Percentiles rank a stretch among this genome's conserved stretches.
Conservation (phyloP, 1,140 invertebrate genomes). For the Ceratina calcarata region DNA sequence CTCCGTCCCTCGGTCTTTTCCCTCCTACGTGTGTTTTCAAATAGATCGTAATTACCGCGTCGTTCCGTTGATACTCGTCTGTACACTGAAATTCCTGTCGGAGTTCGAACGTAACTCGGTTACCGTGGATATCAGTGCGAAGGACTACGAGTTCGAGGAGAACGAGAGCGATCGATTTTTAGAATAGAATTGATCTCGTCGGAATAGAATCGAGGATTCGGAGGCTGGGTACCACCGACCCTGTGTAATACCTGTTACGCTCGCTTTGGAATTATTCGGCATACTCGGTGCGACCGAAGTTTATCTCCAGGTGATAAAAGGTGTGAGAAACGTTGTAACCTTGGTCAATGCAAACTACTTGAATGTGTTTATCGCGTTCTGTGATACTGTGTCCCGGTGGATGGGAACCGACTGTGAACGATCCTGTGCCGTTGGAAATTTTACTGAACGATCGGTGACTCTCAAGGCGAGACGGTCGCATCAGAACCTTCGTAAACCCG, state of each 20-base stretch:
- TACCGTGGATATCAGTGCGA: too few relatives aligned
- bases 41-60: background rate
- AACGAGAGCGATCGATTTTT: too few relatives aligned
- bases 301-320: background rate
- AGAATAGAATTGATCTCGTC: background rate
- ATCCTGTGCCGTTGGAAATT: background rate
- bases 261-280: background rate
- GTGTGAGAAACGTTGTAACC: background rate
- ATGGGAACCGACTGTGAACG: background rate
- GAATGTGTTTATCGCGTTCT: conserved; percentile 18
- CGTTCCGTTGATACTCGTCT: background rate
- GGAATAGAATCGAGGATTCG: background rate
- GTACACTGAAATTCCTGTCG: too few relatives aligned
- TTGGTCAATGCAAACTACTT: background rate
- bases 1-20: background rate
- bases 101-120: too few relatives aligned
- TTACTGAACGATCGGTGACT: background rate
- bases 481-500: too few relatives aligned
- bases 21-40: background rate
- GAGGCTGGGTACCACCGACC: background rate
- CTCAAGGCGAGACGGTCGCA: too few relatives aligned
- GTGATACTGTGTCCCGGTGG: conserved; percentile 10
- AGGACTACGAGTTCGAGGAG: too few relatives aligned
- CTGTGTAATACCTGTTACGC: conserved; percentile 32
- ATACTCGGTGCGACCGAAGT: background rate